Percentiles rank a stretch among this genome's conserved stretches.
Conservation (phyloP, 1,140 invertebrate genomes). For the Drosophila sp. region DNA sequence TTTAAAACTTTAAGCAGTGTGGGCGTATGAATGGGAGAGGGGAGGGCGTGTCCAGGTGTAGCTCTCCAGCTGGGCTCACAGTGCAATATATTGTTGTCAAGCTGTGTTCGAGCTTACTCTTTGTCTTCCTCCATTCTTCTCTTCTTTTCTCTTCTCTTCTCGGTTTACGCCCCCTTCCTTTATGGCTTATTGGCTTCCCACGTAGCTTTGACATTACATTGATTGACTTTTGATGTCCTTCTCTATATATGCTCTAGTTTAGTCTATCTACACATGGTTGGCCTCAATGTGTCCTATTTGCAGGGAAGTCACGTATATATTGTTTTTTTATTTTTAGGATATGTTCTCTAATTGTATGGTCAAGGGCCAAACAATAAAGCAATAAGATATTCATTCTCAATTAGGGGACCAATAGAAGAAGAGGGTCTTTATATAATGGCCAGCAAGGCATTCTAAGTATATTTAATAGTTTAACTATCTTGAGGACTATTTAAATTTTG, state of each 20-base stretch:
- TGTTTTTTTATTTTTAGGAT: neutral
- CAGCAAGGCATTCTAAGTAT: too few species aligned
- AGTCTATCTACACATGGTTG: too few species aligned
- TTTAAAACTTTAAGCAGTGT: constrained; percentile 11
- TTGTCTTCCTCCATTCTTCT: constrained; percentile 2
- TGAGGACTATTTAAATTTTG: too few species aligned
- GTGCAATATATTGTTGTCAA: constrained; percentile 55
- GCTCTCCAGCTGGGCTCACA: constrained; percentile 32
- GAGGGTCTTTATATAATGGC: too few species aligned
- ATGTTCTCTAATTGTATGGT: constrained; percentile 30
- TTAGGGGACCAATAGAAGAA: constrained; percentile 19
- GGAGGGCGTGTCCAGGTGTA: constrained; percentile 37
- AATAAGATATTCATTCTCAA: constrained; percentile 53
- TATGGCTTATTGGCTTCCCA: constrained; percentile 29
- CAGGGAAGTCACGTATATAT: constrained; percentile 44
- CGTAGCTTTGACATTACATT: constrained; percentile 57
- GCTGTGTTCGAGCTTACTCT: constrained; percentile 37
- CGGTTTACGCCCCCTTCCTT: neutral
- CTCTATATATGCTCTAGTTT: constrained; percentile 15
- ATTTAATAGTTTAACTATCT: too few species aligned
- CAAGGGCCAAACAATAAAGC: constrained; percentile 18
- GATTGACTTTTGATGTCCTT: constrained; percentile 51
- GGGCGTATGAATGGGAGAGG: neutral
- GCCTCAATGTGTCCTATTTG: constrained; percentile 21
- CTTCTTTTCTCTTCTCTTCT: neutral